Percentiles rank a stretch among this genome's conserved stretches.
phyloP scores from a whole-genome alignment of 1,140 invertebrate genomes.

The Magallana gigas region DNA sequence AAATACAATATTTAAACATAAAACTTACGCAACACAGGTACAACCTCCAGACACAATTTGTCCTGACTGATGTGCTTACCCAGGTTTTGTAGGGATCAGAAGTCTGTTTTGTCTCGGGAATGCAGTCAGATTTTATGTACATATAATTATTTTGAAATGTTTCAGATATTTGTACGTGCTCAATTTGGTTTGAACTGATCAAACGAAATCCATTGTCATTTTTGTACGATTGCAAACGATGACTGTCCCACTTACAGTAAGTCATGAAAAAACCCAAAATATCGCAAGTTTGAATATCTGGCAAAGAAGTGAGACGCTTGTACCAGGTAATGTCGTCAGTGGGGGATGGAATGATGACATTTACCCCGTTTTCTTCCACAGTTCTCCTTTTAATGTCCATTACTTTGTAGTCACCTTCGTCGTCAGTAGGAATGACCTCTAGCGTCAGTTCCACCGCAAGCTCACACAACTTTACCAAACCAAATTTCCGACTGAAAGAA shows the following conservation, averaged over 20 bases:
- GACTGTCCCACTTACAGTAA: slow-evolving; percentile 26
- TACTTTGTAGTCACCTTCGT: neutral
- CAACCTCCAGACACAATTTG: slow-evolving; percentile 26
- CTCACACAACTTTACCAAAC: slow-evolving; percentile 2
- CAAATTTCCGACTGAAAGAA: neutral
- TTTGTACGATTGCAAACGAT: slow-evolving; percentile 23
- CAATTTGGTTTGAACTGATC: neutral
- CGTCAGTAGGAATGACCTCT: neutral
- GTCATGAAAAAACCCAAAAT: neutral
- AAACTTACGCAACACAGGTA: slow-evolving; percentile 39
- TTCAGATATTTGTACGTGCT: slow-evolving; percentile 30
- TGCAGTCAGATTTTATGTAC: slow-evolving; percentile 18
- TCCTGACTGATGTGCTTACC: neutral
- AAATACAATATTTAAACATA: neutral
- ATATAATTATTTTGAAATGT: neutral
- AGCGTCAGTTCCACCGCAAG: slow-evolving; percentile 18
- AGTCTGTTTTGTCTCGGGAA: slow-evolving; percentile 15
- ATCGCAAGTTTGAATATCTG: slow-evolving; percentile 26
- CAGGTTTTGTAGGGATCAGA: neutral
- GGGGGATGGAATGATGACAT: neutral
- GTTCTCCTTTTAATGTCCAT: slow-evolving; percentile 37
- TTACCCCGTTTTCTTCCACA: neutral
- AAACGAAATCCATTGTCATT: slow-evolving; percentile 38
- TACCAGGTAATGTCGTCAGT: neutral
- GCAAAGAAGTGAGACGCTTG: neutral